Conservation (phyloP, 2,888 invertebrate species). For the Dryocosmus kuriphilus region DNA sequence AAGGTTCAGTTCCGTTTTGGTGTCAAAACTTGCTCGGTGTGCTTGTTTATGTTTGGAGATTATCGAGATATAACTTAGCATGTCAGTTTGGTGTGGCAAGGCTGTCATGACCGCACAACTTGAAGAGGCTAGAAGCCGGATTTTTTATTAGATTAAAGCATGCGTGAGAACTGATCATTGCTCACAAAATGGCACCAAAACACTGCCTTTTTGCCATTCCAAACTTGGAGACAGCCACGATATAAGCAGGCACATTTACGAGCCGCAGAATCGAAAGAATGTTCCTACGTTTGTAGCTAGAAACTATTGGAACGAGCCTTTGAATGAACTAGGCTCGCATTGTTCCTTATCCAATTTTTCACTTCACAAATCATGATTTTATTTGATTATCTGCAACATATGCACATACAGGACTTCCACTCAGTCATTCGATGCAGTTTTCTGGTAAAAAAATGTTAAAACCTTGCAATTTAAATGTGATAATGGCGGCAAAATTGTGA, state of each 20-base stretch:
- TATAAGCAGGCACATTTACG: conserved; percentile 80
- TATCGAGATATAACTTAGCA: conserved; percentile 57
- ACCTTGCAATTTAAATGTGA: too few relatives aligned
- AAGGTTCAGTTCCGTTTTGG: conserved; percentile 82
- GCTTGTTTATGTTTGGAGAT: conserved; percentile 76
- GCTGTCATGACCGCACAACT: conserved; percentile 77
- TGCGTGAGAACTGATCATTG: conserved; percentile 44
- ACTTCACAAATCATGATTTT: not conserved
- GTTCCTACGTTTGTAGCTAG: conserved; percentile 21
- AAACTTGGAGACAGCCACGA: conserved; percentile 84
- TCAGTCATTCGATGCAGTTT: not conserved
- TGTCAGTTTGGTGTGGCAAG: conserved; percentile 79
- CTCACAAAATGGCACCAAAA: conserved; percentile 81
- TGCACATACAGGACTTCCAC: conserved; percentile 1
- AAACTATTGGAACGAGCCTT: conserved; percentile 43
- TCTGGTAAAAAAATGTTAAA: too few relatives aligned
- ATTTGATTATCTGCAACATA: not conserved
- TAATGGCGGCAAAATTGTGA: too few relatives aligned
- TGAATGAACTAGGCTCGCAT: conserved; percentile 37
- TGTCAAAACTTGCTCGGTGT: conserved; percentile 79
- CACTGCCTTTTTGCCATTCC: conserved; percentile 84
- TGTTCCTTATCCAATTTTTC: conserved; percentile 7
- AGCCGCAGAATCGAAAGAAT: conserved; percentile 60
- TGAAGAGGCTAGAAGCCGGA: conserved; percentile 20
- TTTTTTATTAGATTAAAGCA: conserved; percentile 31